Conservation (phyloP, 2,797 vertebrate species). For the Notolepis coatsorum region DNA sequence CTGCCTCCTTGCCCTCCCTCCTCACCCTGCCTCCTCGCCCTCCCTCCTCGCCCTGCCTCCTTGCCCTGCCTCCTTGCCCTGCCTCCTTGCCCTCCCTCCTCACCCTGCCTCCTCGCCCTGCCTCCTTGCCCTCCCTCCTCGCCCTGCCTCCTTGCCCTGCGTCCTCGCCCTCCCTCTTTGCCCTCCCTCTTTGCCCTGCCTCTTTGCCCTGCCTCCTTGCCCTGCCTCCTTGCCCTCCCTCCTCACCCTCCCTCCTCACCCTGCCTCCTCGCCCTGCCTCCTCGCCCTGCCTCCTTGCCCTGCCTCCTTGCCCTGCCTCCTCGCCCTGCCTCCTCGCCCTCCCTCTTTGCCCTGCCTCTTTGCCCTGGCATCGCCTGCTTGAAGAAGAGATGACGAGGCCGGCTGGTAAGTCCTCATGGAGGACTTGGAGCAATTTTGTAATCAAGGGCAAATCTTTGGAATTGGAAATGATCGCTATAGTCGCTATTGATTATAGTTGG, state of each 20-base stretch:
- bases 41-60: too few species aligned
- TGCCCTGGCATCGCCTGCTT: too few species aligned
- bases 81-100: conserved; percentile 36
- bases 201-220: neutral
- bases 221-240: conserved; percentile 49
- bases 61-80: too few species aligned
- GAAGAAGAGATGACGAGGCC: too few species aligned
- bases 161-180: neutral
- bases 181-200: neutral
- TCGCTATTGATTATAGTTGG: too few species aligned
- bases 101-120: conserved; percentile 20
- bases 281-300: conserved; percentile 28
- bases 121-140: conserved; percentile 26
- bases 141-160: conserved; percentile 8
- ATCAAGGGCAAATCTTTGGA: too few species aligned
- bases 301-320: neutral
- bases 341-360: conserved; percentile 61
- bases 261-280: conserved; percentile 58
- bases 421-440: too few species aligned
- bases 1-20: too few species aligned
- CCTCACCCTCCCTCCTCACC: conserved; percentile 46
- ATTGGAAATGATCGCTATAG: too few species aligned
- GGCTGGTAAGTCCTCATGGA: too few species aligned
- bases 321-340: conserved; percentile 29
- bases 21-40: too few species aligned